Percentiles rank a stretch among this genome's conserved stretches.
Conservation (phyloP, 2,888 invertebrate genomes). For the Lysandra bellargus region DNA sequence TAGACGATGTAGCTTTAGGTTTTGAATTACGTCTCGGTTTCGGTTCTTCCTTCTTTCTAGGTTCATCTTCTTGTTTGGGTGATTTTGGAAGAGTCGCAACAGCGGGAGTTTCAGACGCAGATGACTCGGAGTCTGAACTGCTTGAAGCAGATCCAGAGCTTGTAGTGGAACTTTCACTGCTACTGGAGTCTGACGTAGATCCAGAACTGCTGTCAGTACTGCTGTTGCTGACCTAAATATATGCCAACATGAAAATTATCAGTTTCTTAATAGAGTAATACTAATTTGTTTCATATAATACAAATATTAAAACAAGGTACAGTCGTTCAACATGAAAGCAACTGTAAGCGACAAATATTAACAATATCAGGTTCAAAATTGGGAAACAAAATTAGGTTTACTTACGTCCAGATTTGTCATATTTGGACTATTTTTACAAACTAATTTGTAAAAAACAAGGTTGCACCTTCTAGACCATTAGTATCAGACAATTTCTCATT, state of each 20-base stretch:
- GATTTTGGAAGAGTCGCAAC: slow-evolving; percentile 57
- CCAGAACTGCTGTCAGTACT: slow-evolving; percentile 84
- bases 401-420: slow-evolving; percentile 68
- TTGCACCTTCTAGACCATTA: not conserved
- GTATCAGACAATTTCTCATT: not conserved
- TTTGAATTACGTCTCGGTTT: slow-evolving; percentile 64
- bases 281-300: not conserved
- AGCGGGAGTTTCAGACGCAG: slow-evolving; percentile 69
- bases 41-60: slow-evolving; percentile 62
- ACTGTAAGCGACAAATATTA: too few species aligned
- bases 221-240: slow-evolving; percentile 72
- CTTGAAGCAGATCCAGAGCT: slow-evolving; percentile 86
- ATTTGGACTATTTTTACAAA: slow-evolving; percentile 37
- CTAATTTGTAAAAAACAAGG: not conserved
- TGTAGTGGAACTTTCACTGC: slow-evolving; percentile 85
- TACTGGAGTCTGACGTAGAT: slow-evolving; percentile 85
- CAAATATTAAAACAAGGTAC: not conserved
- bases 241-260: slow-evolving; percentile 21
- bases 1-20: slow-evolving; percentile 77
- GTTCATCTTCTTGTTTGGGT: slow-evolving; percentile 64
- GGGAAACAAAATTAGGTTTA: slow-evolving; percentile 36
- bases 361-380: not conserved
- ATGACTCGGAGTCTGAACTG: slow-evolving; percentile 86
- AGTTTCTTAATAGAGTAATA: not conserved
- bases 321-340: not conserved